phyloP scores from a whole-genome alignment of 2,797 vertebrate genomes.

The Neostethus bicornis region DNA sequence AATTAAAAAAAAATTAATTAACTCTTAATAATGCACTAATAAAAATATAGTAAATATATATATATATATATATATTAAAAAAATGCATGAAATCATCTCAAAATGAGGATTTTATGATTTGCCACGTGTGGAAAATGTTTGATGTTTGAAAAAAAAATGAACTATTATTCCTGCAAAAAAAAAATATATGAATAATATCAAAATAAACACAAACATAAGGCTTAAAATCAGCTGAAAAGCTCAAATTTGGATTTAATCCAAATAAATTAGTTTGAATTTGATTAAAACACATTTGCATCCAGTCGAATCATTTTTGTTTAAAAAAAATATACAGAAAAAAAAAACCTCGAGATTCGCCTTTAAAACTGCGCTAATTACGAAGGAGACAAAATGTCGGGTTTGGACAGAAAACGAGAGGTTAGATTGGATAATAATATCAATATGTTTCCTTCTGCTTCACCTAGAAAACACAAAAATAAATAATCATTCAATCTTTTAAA shows the following conservation, averaged over 20 bases:
- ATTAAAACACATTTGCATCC: conserved; percentile 16
- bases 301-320: conserved; percentile 34
- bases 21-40: no score
- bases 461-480: conserved; percentile 39
- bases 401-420: neutral
- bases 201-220: conserved; percentile 29
- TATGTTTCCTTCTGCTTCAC: conserved; percentile 70
- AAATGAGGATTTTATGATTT: no score
- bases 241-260: conserved; percentile 22
- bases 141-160: neutral
- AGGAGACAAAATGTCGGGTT: conserved; percentile 74
- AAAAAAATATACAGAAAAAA: conserved; percentile 26
- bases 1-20: no score
- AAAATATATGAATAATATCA: conserved; percentile 38
- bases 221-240: no score
- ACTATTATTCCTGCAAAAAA: conserved; percentile 26
- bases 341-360: conserved; percentile 47
- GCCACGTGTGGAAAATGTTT: neutral
- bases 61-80: no score
- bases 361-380: conserved; percentile 61
- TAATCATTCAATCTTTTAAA: conserved; percentile 34
- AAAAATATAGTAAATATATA: no score
- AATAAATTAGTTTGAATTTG: conserved; percentile 37
- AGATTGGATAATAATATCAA: conserved; percentile 68
- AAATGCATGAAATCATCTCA: conserved; percentile 46